phyloP scores from a whole-genome alignment of 2,888 invertebrate genomes.

The Ypsolopha sequella region DNA sequence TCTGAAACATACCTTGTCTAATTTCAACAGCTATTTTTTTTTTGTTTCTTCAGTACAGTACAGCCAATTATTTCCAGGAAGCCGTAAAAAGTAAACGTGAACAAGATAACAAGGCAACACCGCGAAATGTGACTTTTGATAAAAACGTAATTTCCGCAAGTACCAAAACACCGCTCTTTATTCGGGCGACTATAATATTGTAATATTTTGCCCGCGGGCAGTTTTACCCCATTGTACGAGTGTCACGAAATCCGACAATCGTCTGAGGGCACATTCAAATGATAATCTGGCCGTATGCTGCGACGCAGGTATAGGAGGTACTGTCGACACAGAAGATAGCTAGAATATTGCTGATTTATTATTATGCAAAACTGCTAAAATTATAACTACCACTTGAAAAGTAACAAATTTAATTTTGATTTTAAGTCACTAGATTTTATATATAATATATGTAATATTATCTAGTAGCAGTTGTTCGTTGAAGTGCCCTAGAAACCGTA shows the following conservation, averaged over 20 bases:
- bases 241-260: slow-evolving; percentile 60
- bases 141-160: slow-evolving; percentile 49
- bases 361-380: not conserved
- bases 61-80: slow-evolving; percentile 5
- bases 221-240: slow-evolving; percentile 47
- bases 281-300: slow-evolving; percentile 37
- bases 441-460: too few relatives aligned
- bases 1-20: too few relatives aligned
- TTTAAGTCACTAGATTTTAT: too few relatives aligned
- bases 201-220: slow-evolving; percentile 47
- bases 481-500: too few relatives aligned
- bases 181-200: slow-evolving; percentile 14
- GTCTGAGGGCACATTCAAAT: slow-evolving; percentile 65
- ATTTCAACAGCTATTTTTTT: too few relatives aligned
- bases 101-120: slow-evolving; percentile 27
- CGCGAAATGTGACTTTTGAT: slow-evolving; percentile 38
- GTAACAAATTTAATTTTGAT: too few relatives aligned
- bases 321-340: not conserved
- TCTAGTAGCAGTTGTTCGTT: too few relatives aligned
- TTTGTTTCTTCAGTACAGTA: too few relatives aligned
- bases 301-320: not conserved
- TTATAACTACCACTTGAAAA: slow-evolving; percentile 13
- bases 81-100: slow-evolving; percentile 22
- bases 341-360: not conserved
- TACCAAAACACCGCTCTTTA: slow-evolving; percentile 40